phyloP scores from a whole-genome alignment of 2,888 invertebrate species.

The Drosophila borealis region DNA sequence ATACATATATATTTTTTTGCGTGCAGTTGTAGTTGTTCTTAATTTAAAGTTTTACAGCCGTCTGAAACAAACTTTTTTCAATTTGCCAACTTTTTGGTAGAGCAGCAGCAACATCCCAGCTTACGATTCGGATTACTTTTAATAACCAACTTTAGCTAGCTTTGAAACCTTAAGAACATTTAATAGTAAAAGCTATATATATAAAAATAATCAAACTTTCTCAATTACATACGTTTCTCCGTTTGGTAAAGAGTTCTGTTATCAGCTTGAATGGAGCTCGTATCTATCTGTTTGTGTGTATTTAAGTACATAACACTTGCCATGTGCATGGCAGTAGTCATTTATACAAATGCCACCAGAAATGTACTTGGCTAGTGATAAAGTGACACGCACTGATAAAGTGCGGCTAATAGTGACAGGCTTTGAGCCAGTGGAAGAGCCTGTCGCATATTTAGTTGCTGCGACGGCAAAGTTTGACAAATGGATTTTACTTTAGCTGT shows the following conservation, averaged over 20 bases:
- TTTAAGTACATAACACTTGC: constrained; percentile 18
- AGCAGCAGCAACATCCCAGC: too few relatives aligned
- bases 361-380: constrained; percentile 61
- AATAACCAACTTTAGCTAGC: not conserved
- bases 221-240: not conserved
- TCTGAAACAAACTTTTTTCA: not conserved
- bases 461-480: constrained; percentile 52
- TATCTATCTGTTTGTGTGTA: constrained; percentile 28
- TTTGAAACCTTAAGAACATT: not conserved
- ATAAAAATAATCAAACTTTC: not conserved
- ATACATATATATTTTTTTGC: too few relatives aligned
- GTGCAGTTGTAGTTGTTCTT: too few relatives aligned
- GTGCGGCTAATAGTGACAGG: constrained; percentile 12
- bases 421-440: constrained; percentile 16
- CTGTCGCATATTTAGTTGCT: constrained; percentile 9
- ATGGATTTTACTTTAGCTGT: constrained; percentile 42
- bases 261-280: constrained; percentile 43
- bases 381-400: constrained; percentile 47
- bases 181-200: not conserved
- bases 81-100: not conserved
- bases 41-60: too few relatives aligned
- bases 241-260: constrained; percentile 28
- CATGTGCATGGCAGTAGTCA: constrained; percentile 56
- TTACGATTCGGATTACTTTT: not conserved
- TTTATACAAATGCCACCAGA: constrained; percentile 57